Evolutionary conservation across 2,113 vertebrate genomes (phyloP), one percentile per base, ranked within the genome.

Genomic region (Halichoerus grypus): DNA sequence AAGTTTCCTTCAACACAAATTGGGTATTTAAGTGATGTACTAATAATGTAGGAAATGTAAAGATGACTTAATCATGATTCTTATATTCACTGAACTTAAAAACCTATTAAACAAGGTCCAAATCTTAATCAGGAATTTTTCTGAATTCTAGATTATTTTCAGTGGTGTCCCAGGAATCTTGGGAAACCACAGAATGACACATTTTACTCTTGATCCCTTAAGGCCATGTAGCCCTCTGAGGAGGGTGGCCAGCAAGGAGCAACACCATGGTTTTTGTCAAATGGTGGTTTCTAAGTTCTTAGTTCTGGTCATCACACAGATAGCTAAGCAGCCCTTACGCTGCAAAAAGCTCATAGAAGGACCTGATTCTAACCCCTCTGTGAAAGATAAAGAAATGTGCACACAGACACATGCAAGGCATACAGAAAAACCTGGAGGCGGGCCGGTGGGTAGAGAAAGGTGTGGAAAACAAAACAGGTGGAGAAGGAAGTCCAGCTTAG

Each of bases 51-150:
- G 26, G 88, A 95, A 84, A 36, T 91, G 88, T 24, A 92, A 61
- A 83, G 61, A 67, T 91, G 57, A 96, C 18, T 93, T 98, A 81
- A 71, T 94, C 42, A 28, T 85, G 81, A 91, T 92, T 91, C 36
- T 59, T 96, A 4, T 85, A 79, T 49, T 96, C 85, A 57, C 28
- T 96, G 69, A 91, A 57, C 63, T 94, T 92, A 86, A 95, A 95
- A 65, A 76, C 83, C 39, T 92, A 59, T 86, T 96, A 88, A 94
- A 85, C 53, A 36, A 89, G 14, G 72, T 95, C 31, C 42, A 93
- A 53, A 90, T 6, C 51, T 93, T 95, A 67, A 26, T 82, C 15
- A 88, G 69, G 39, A 90, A 16, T 57, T 88, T 88, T 95, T 95
- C 81, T 95, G 59, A 84, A 72, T 84, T 74, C 26, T 82, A 69